Base-by-base conservation (phyloP, 1,140 invertebrate genomes). In the Panonychus citri region DNA sequence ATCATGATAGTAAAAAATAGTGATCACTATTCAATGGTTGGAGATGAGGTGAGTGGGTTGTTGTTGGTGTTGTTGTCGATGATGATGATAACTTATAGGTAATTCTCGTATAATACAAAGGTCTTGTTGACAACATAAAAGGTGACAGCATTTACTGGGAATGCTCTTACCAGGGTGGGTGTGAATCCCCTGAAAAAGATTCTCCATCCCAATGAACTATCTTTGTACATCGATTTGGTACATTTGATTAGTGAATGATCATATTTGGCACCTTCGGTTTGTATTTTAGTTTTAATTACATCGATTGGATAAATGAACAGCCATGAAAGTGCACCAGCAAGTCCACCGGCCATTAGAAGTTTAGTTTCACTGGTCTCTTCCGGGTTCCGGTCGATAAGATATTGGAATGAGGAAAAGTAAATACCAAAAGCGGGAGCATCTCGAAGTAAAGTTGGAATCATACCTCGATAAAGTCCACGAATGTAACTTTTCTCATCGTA, bases 81-180 rank as follows among this genome's bases (percentile, higher is more conserved):
- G n/a, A n/a, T n/a, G n/a, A n/a, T n/a, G n/a, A 34, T 34, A 34
- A 34, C 30, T 27, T 27, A 49, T 12, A 60, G 53, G 34, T 58
- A 57, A 15, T 46, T 51, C 37, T 59, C 58, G 17, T 52, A 59
- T 15, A 27, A 15, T 7, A 28, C 57, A 15, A 59, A 37, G 24
- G 59, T 77, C 79, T 82, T 85, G 4, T 79, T 79, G 17, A 91
- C 84, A 3, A 84, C 82, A 3, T 81, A 75, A 66, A 93, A 91
- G 34, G 83, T 88, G 2, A 82, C 83, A 0, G 85, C 88, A 64
- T 93, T 94, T n/a, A 81, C 82, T 0, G 88, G 85, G 69, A 93
- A 91, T 1, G 88, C 85, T 39, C 88, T 74, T 34, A 89, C 66
- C 17, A 85, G 66, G 0, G 85, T 82, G 1, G 85, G 82, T 13